Conservation (phyloP, 2,797 vertebrate species). For the Spondyliosoma cantharus region DNA sequence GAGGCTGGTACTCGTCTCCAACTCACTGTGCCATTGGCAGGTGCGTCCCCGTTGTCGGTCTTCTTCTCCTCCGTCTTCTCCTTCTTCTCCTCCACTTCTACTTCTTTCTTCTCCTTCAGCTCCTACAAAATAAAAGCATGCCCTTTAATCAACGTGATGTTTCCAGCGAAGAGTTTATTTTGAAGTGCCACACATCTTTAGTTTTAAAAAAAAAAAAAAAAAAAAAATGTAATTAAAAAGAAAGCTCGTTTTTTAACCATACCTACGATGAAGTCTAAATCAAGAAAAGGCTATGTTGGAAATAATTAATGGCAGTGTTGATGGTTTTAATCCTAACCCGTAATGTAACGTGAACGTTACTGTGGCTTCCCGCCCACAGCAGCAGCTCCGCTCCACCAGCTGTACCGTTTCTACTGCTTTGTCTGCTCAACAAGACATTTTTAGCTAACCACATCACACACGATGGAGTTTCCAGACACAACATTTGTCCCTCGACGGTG, state of each 20-base stretch:
- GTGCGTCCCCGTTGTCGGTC: conserved; percentile 85
- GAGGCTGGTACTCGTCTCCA: conserved; percentile 70
- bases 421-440: conserved; percentile 59
- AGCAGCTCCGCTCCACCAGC: conserved; percentile 68
- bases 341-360: conserved; percentile 37
- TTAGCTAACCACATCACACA: conserved; percentile 28
- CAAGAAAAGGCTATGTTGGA: neutral
- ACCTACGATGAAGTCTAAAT: neutral
- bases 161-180: conserved; percentile 25
- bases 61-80: conserved; percentile 80
- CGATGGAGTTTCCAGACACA: neutral
- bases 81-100: conserved; percentile 70
- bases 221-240: neutral
- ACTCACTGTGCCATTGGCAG: conserved; percentile 89
- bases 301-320: neutral
- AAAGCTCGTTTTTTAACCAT: neutral
- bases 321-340: conserved; percentile 11
- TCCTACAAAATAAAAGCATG: conserved; percentile 80
- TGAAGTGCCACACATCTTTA: conserved; percentile 5
- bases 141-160: neutral
- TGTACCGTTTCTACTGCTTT: conserved; percentile 71
- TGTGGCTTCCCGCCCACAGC: conserved; percentile 81
- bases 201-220: too few species aligned
- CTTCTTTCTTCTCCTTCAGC: conserved; percentile 90
- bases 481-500: neutral